phyloP scores from a whole-genome alignment of 2,888 invertebrate species.

The Matsumyia berberina region DNA sequence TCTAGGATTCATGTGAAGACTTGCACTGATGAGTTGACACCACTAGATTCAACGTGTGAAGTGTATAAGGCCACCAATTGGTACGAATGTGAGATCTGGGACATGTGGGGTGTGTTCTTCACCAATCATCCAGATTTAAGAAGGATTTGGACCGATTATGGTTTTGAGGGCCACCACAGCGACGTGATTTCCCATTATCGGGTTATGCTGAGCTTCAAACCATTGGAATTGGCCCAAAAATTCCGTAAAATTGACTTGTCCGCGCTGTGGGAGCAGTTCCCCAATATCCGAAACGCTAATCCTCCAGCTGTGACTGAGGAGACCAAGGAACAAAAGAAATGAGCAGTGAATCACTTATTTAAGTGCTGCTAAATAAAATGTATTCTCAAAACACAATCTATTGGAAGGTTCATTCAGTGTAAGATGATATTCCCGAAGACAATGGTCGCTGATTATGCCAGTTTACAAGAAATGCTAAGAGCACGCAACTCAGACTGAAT shows the following conservation, averaged over 20 bases:
- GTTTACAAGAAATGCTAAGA: no score
- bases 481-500: no score
- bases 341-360: background rate
- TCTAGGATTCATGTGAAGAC: slow-evolving; percentile 97
- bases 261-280: slow-evolving; percentile 99
- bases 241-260: slow-evolving; percentile 98
- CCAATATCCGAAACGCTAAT: slow-evolving; percentile 91
- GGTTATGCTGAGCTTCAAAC: slow-evolving; percentile 98
- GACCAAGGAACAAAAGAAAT: slow-evolving; percentile 79
- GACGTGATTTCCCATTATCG: slow-evolving; percentile 98
- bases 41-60: slow-evolving; percentile 92
- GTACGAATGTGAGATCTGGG: slow-evolving; percentile 98
- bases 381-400: no score
- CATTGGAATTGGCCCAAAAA: slow-evolving; percentile 98
- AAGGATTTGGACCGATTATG: slow-evolving; percentile 98
- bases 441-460: no score
- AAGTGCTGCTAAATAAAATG: slow-evolving; percentile 20
- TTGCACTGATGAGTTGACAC: slow-evolving; percentile 98
- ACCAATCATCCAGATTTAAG: slow-evolving; percentile 98
- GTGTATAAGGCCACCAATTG: slow-evolving; percentile 97
- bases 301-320: slow-evolving; percentile 88
- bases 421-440: no score
- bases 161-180: slow-evolving; percentile 99
- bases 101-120: slow-evolving; percentile 99
- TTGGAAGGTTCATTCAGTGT: no score